phyloP scores from a whole-genome alignment of 2,797 vertebrate genomes.

The Sebastes steindachneri region DNA sequence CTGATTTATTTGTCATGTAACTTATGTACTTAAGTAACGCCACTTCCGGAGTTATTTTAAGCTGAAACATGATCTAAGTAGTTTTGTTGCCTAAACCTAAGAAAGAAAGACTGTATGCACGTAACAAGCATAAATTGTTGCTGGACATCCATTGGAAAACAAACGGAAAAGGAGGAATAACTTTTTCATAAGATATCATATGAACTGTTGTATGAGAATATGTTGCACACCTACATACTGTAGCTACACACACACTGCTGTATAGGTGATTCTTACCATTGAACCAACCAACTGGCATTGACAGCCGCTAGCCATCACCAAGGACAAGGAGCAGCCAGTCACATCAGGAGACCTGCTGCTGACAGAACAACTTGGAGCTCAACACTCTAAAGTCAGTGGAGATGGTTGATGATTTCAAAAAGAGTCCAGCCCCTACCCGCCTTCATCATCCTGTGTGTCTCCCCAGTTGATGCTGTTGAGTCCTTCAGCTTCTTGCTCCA shows the following conservation, averaged over 20 bases:
- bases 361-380: neutral
- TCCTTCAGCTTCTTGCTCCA: neutral
- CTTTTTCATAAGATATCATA: too few species aligned
- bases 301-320: neutral
- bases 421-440: neutral
- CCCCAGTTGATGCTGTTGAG: too few species aligned
- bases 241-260: neutral
- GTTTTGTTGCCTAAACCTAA: too few species aligned
- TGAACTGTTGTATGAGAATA: too few species aligned
- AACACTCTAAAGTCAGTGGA: neutral
- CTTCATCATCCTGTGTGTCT: neutral
- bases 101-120: too few species aligned
- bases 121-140: too few species aligned
- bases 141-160: too few species aligned
- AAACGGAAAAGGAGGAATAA: too few species aligned
- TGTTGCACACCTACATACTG: neutral
- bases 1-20: too few species aligned
- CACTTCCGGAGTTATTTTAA: too few species aligned
- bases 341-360: neutral
- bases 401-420: neutral
- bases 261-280: neutral
- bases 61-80: too few species aligned
- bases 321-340: conserved; percentile 12
- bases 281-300: neutral
- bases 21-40: too few species aligned